phyloP scores from a whole-genome alignment of 2,888 invertebrate species.

The Bugulina stolonifera region DNA sequence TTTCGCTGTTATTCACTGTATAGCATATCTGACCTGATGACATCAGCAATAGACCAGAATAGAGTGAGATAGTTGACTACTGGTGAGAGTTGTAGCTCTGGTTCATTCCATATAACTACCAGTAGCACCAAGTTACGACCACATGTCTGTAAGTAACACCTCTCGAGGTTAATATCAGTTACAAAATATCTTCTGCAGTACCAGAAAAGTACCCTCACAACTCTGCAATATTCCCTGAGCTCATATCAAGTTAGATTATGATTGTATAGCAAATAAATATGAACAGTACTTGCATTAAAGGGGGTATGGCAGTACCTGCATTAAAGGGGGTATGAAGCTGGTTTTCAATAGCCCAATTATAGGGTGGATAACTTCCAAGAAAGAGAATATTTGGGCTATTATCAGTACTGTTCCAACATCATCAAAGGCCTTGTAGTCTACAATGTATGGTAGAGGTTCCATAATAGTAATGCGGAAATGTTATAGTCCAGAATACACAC shows the following conservation, averaged over 20 bases:
- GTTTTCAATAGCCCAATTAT: constrained; percentile 78
- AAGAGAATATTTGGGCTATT: constrained; percentile 70
- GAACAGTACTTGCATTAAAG: too few species aligned
- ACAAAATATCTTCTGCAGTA: too few species aligned
- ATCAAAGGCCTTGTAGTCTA: constrained; percentile 37
- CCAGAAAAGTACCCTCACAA: too few species aligned
- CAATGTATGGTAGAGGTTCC: too few species aligned
- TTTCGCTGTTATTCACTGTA: too few species aligned
- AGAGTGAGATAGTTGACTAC: constrained; percentile 81
- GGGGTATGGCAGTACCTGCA: constrained; percentile 66
- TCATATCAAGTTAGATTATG: too few species aligned
- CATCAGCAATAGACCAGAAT: constrained; percentile 74
- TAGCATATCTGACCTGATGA: constrained; percentile 79
- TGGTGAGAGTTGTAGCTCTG: constrained; percentile 77
- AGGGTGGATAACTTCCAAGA: constrained; percentile 82
- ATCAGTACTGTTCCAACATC: constrained; percentile 45
- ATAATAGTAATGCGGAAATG: too few species aligned
- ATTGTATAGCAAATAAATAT: too few species aligned
- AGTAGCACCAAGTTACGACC: constrained; percentile 76
- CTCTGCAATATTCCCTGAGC: too few species aligned
- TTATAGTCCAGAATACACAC: too few species aligned
- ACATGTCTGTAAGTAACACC: constrained; percentile 55
- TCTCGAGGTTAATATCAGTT: too few species aligned
- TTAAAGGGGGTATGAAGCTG: constrained; percentile 63
- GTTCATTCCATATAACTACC: constrained; percentile 74